Conservation (phyloP, 2,797 vertebrate species). For the Erpetoichthys calabaricus region DNA sequence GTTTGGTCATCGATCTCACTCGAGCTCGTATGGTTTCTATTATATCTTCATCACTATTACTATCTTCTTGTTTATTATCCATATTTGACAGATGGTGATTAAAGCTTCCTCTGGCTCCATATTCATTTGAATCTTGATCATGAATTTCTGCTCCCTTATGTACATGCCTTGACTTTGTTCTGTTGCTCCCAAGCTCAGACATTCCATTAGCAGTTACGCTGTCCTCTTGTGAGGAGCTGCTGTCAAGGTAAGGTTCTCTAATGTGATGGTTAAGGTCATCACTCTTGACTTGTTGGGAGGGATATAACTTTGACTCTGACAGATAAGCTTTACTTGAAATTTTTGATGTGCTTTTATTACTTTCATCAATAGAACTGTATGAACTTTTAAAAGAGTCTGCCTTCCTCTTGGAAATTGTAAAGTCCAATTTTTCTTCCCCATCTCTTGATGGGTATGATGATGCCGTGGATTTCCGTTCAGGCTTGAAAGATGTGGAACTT, state of each 20-base stretch:
- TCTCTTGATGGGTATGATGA: conserved; percentile 44
- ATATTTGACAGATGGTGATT: conserved; percentile 45
- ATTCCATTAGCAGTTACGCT: conserved; percentile 28
- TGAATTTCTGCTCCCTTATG: conserved; percentile 39
- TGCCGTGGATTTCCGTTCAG: conserved; percentile 31
- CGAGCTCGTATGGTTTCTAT: conserved; percentile 50
- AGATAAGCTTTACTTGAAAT: conserved; percentile 41
- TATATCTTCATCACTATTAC: conserved; percentile 42
- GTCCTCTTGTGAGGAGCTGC: conserved; percentile 18
- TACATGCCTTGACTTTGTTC: conserved; percentile 15
- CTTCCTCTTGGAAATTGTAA: conserved; percentile 52
- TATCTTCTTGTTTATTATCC: conserved; percentile 42
- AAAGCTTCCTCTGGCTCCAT: conserved; percentile 55
- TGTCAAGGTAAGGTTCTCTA: conserved; percentile 39
- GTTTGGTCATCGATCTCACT: conserved; percentile 46
- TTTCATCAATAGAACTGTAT: conserved; percentile 31
- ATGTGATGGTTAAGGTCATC: conserved; percentile 35
- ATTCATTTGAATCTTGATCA: conserved; percentile 36
- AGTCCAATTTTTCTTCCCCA: conserved; percentile 51
- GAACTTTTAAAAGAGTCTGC: conserved; percentile 37
- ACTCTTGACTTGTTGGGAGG: conserved; percentile 37
- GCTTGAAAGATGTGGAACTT: conserved; percentile 39
- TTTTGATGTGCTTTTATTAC: conserved; percentile 37
- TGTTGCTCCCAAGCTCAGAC: conserved; percentile 24
- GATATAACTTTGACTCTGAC: conserved; percentile 31